Conservation (phyloP, 2,888 invertebrate genomes). For the Drosophila emarginata region DNA sequence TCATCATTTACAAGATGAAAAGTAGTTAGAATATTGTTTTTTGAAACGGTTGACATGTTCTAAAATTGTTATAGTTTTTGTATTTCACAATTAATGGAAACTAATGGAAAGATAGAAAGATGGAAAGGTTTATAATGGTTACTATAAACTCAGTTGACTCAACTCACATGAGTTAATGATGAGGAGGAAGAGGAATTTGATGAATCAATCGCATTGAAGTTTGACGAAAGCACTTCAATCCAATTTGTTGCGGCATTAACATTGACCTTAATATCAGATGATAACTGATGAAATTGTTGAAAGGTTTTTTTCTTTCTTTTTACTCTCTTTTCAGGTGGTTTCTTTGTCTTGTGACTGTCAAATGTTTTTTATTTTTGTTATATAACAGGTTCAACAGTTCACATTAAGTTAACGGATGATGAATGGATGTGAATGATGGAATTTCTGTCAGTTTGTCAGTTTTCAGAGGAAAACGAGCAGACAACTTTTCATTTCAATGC, state of each 20-base stretch:
- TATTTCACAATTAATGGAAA: neutral
- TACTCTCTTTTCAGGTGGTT: constrained; percentile 52
- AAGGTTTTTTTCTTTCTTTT: constrained; percentile 27
- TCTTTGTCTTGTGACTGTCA: constrained; percentile 49
- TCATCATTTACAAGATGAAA: neutral
- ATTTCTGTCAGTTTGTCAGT: neutral
- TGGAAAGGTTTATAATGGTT: neutral
- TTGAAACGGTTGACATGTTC: neutral
- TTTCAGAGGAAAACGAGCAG: neutral
- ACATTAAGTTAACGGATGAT: constrained; percentile 44
- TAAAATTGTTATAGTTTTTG: neutral
- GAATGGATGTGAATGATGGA: constrained; percentile 24
- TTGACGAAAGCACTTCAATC: constrained; percentile 13
- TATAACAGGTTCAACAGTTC: constrained; percentile 1
- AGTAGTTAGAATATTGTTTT: neutral
- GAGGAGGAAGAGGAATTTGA: neutral
- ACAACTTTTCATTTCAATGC: constrained; percentile 58
- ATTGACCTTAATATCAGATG: constrained; percentile 74
- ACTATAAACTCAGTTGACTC: neutral
- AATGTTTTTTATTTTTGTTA: constrained; percentile 1
- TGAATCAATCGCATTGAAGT: neutral
- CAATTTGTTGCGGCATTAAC: constrained; percentile 58
- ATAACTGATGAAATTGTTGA: constrained; percentile 45
- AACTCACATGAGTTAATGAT: neutral
- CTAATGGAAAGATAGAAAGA: neutral